Base-by-base conservation (phyloP, 92 coral and sea anemone species). In the Blastomussa wellsi region DNA sequence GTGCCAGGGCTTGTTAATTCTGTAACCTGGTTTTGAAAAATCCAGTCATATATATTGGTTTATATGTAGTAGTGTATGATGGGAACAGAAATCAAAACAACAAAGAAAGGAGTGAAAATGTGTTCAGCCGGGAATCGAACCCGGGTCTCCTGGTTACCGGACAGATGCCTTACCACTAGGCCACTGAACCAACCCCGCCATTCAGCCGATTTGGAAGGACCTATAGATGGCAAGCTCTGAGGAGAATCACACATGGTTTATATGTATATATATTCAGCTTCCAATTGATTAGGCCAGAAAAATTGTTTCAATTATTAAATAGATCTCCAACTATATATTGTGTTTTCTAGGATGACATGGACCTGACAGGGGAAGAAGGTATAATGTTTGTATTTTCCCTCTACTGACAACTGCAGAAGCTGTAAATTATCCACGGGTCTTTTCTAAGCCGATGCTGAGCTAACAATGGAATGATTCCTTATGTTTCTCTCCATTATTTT, bases 261-360 rank as follows among this genome's bases (percentile, higher is more conserved):
- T n/a, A n/a, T n/a, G n/a, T n/a, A n/a, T n/a, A n/a, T n/a, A n/a
- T n/a, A n/a, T 14, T 1, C 7, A 3, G 49, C 49, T 51, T 20
- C 16, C 22, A 51, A 20, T 51, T 51, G 57, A 13, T 51, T 2
- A 14, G 57, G 57, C 57, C 22, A 1, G 4, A 1, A 15, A 51
- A 51, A 51, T 51, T 51, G 57, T 51, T 51, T 15, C 11, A 3
- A 0, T 17, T 51, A 8, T 6, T 44, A 8, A 19, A 17, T 16
- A 35, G 55, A 16, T 0, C 19, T 47, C n/a, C 29, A 17, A 33
- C 24, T 36, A 4, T 13, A 11, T 80, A 32, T 35, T 57, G 31
- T 48, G 72, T 59, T 67, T 86, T 37, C 39, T 38, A 90, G 90
- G 88, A 57, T 35, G 90, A 71, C 26, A 38, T 19, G 13, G 72